phyloP scores from a whole-genome alignment of 2,888 invertebrate genomes.

The Homarus gammarus region DNA sequence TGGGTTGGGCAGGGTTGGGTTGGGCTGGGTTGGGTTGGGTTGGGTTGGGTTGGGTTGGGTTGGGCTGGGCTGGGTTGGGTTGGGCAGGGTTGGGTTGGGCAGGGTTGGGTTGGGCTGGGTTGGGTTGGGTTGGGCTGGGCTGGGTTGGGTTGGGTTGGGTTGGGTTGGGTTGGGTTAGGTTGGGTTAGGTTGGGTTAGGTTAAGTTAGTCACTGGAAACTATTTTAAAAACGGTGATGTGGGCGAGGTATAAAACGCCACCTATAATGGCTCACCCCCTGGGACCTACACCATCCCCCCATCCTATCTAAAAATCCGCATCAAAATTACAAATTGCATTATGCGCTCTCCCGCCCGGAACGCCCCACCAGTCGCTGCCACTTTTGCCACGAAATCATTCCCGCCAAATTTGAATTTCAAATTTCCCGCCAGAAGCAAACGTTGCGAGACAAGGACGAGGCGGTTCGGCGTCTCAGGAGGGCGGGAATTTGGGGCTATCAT shows the following conservation, averaged over 20 bases:
- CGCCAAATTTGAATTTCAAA: constrained; percentile 47
- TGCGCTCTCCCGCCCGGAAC: constrained; percentile 43
- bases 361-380: constrained; percentile 42
- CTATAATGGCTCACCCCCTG: no score
- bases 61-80: constrained; percentile 10
- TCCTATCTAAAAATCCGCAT: constrained; percentile 31
- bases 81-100: background rate
- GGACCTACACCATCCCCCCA: background rate
- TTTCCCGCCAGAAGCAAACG: constrained; percentile 46
- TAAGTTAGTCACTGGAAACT: no score
- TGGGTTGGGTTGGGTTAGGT: constrained; percentile 7
- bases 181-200: constrained; percentile 17
- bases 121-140: background rate
- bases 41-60: background rate
- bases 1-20: constrained; percentile 20
- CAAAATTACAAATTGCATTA: constrained; percentile 64
- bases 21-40: constrained; percentile 6
- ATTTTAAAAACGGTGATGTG: no score
- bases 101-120: background rate
- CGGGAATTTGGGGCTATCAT: background rate
- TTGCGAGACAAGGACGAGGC: constrained; percentile 3
- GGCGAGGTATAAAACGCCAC: no score
- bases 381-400: constrained; percentile 51
- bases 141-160: constrained; percentile 6
- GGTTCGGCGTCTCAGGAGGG: background rate